Evolutionary conservation across 2,797 vertebrate species (phyloP), one percentile per base, ranked within the genome.

Genomic region (Uromys caudimaculatus): DNA sequence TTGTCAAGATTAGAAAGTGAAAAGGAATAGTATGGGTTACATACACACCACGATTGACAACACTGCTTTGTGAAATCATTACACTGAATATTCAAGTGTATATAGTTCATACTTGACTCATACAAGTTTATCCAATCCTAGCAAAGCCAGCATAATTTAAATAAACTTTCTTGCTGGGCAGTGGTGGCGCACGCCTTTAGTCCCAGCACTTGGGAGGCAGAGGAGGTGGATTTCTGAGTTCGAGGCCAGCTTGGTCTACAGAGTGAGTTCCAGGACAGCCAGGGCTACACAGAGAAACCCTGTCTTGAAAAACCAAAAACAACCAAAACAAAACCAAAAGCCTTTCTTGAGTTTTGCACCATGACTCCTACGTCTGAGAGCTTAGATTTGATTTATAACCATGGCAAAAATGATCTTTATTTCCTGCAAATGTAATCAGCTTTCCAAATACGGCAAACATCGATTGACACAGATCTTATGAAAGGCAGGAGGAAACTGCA

Each of bases 281-380:
- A n/a, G n/a, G n/a, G n/a, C n/a, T n/a, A n/a, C n/a, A n/a, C n/a
- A n/a, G n/a, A n/a, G n/a, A n/a, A n/a, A n/a, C n/a, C n/a, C n/a
- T n/a, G n/a, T n/a, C n/a, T n/a, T n/a, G n/a, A n/a, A n/a, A n/a
- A n/a, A n/a, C n/a, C n/a, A n/a, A n/a, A n/a, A n/a, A n/a, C n/a
- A n/a, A n/a, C n/a, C n/a, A n/a, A n/a, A n/a, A n/a, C n/a, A n/a
- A n/a, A n/a, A n/a, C n/a, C n/a, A n/a, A n/a, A n/a, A n/a, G n/a
- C n/a, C 89, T 75, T 50, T 90, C 97, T 98, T 86, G 95, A 98
- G 98, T 98, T 98, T 98, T 97, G 98, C 84, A 97, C 96, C 79
- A 95, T 1, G 89, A 93, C 90, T 73, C 88, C 76, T 50, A 90
- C 91, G 96, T 91, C 88, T 95, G 82, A 97, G 96, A 97, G 95